Base-by-base conservation (phyloP, 2,113 vertebrate genomes). In the Podilymbus podiceps region DNA sequence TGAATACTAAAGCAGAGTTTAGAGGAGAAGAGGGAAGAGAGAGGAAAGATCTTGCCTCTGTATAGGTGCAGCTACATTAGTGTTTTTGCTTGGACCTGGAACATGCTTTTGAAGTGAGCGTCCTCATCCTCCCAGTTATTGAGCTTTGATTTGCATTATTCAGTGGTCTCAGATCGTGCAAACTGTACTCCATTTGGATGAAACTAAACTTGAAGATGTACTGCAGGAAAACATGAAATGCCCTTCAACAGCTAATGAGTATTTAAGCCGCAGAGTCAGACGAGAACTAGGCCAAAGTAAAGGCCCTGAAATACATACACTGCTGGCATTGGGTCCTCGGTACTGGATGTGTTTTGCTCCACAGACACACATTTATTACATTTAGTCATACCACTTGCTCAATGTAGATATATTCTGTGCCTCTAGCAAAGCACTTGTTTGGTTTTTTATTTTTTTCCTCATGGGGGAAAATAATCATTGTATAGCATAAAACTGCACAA, bases 241-340 rank as follows among this genome's bases (percentile, higher is more conserved):
- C 20, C 10, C 11, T 69, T 60, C 5, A 79, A 38, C 23, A 38
- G 27, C 30, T 66, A 67, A 44, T 2, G 6, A 44, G 22, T 18
- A 47, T 56, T 85, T 60, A 47, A 74, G 8, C 40, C 4, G 3
- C 42, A 35, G 15, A 27, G 13, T 31, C n/a, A 75, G 52, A 31
- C 9, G 33, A 71, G 60, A 92, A 18, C 18, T 23, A 78, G 19
- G 22, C 31, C 52, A 58, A 78, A 85, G 15, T 7, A 78, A 88
- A 76, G 23, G 9, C 9, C 33, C 24, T 10, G 33, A 84, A 77
- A 66, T 12, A 58, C 6, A 22, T 66, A 42, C 17, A 15, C 8
- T 22, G 12, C 14, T 1, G 1, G 15, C 24, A 20, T 62, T 15
- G 66, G 12, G 38, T 50, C 8, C 46, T 77, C 0, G 0, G 12